Percentiles rank a stretch among this genome's conserved stretches.
Evolutionary conservation across 2,797 vertebrate genomes (phyloP).

Genomic region (Selene dorsalis): DNA sequence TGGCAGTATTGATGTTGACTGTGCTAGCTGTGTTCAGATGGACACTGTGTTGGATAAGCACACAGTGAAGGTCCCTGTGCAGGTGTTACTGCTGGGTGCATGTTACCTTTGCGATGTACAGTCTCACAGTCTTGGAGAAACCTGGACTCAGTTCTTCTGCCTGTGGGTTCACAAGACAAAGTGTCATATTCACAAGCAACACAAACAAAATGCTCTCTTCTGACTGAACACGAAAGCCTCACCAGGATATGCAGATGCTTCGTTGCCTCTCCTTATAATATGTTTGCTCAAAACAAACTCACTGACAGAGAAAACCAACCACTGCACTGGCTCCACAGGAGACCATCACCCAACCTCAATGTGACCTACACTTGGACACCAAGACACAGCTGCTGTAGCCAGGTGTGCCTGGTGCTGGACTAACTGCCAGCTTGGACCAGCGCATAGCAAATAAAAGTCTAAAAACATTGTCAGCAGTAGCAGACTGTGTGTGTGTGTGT

Average conservation of each 20-base stretch:
- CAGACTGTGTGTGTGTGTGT: too few relatives aligned
- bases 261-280: too few relatives aligned
- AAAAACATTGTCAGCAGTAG: neutral
- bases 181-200: neutral
- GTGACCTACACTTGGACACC: neutral
- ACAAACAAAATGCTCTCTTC: too few relatives aligned
- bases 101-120: conserved; percentile 94
- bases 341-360: conserved; percentile 7
- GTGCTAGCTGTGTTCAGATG: neutral
- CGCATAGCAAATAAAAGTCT: neutral
- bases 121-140: conserved; percentile 90
- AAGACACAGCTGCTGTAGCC: conserved; percentile 1
- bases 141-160: conserved; percentile 92
- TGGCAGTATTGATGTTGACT: neutral
- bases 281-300: too few relatives aligned
- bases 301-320: too few relatives aligned
- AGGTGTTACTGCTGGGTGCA: neutral
- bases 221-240: too few relatives aligned
- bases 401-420: conserved; percentile 11
- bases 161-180: conserved; percentile 71
- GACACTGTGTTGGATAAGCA: neutral
- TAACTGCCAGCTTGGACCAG: neutral
- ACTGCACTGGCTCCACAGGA: too few relatives aligned
- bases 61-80: too few relatives aligned
- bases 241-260: too few relatives aligned